A percentile compares a stretch with the other conserved stretches of the same genome.
Evolutionary conservation across 53 echinoderm and acorn worm species (phyloP).

Genomic region (Antedon mediterranea): DNA sequence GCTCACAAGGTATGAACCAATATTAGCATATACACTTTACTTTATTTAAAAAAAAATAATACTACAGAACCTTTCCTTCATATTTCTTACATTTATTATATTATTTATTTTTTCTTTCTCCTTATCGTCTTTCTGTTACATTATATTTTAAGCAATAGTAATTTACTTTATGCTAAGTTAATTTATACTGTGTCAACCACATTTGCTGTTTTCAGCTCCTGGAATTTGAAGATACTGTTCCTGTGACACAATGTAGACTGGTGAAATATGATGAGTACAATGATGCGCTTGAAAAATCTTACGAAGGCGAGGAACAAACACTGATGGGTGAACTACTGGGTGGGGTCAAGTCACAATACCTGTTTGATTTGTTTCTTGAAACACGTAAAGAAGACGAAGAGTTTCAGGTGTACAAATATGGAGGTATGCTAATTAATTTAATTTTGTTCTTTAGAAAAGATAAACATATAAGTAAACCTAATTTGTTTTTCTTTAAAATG

Average conservation of each 20-base stretch:
- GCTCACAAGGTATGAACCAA: constrained; percentile 69
- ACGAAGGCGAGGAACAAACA: constrained; percentile 59
- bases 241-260: constrained; percentile 59
- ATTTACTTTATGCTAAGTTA: too few species aligned
- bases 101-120: background rate
- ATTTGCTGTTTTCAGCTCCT: constrained; percentile 28
- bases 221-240: constrained; percentile 48
- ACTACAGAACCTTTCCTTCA: background rate
- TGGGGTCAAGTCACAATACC: constrained; percentile 87
- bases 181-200: too few species aligned
- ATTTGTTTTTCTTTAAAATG: too few species aligned
- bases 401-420: constrained; percentile 77
- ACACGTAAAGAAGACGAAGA: constrained; percentile 68
- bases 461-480: too few species aligned
- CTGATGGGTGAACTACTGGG: constrained; percentile 63
- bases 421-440: constrained; percentile 34
- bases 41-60: too few species aligned
- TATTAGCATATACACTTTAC: too few species aligned
- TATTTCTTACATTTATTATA: background rate
- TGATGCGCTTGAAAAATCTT: constrained; percentile 84
- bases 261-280: constrained; percentile 98
- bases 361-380: constrained; percentile 89
- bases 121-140: too few species aligned
- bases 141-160: too few species aligned
- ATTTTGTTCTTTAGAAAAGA: too few species aligned